phyloP scores from a whole-genome alignment of 2,797 vertebrate genomes.

The Notolabrus celidotus region DNA sequence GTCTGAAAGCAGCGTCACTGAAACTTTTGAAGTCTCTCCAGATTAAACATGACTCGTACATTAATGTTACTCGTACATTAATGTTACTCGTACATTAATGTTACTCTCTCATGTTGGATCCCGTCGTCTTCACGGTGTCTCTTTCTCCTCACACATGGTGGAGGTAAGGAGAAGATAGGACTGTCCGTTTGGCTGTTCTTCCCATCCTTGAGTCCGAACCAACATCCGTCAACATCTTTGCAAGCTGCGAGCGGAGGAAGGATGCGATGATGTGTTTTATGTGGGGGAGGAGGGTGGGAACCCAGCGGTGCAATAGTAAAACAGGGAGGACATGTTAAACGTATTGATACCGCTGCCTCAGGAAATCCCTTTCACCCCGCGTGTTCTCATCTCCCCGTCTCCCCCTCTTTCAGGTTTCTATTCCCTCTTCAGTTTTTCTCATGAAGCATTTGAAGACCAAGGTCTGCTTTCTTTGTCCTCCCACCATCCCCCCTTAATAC shows the following conservation, averaged over 20 bases:
- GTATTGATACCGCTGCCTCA: conserved; percentile 81
- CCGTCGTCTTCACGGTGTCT: background rate
- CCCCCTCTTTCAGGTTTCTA: conserved; percentile 10
- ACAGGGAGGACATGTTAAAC: conserved; percentile 81
- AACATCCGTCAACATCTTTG: conserved; percentile 75
- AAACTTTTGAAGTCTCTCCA: too few relatives aligned
- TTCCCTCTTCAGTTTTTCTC: conserved; percentile 17
- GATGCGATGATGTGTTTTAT: conserved; percentile 84
- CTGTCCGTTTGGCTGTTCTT: conserved; percentile 32
- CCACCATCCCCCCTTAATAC: conserved; percentile 2
- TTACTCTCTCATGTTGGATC: conserved; percentile 6
- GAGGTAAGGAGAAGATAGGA: conserved; percentile 46
- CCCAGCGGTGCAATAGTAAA: conserved; percentile 76
- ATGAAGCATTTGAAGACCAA: conserved; percentile 28
- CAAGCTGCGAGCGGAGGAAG: conserved; percentile 77
- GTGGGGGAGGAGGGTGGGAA: conserved; percentile 75
- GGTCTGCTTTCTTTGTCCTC: conserved; percentile 19
- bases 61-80: too few relatives aligned
- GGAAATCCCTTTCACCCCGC: conserved; percentile 82
- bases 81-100: too few relatives aligned
- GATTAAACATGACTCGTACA: too few relatives aligned
- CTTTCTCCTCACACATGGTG: conserved; percentile 20
- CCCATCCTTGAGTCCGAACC: conserved; percentile 45
- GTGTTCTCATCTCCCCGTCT: conserved; percentile 67
- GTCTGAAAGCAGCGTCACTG: too few relatives aligned